Conservation (phyloP, 53 echinoderm and acorn worm genomes). For the Temnopleurus reevesii region DNA sequence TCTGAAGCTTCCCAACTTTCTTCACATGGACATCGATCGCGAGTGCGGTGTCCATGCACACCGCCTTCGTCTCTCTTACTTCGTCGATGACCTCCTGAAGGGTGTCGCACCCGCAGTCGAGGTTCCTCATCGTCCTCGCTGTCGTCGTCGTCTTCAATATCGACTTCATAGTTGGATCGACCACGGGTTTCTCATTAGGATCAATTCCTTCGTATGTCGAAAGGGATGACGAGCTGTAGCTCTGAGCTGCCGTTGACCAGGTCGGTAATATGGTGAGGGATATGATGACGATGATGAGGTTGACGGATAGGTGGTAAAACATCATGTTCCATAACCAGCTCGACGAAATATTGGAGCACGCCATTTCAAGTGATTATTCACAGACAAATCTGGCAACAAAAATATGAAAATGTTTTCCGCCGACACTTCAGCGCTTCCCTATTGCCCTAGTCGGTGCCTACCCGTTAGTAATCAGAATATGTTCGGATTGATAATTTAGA, state of each 20-base stretch:
- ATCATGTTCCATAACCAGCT: background rate
- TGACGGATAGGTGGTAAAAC: background rate
- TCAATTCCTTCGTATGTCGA: background rate
- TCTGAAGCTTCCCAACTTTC: background rate
- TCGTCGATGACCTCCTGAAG: background rate
- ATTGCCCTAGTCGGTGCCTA: no score
- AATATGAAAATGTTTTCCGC: no score
- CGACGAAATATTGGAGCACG: no score
- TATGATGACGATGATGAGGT: background rate
- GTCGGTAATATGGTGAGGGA: background rate
- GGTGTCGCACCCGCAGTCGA: background rate
- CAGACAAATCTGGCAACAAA: no score
- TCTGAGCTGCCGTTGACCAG: background rate
- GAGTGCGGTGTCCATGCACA: constrained; percentile 15
- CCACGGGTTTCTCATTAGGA: background rate
- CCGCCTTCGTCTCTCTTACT: background rate
- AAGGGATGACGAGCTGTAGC: constrained; percentile 2
- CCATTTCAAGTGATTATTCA: no score
- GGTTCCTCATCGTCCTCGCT: background rate
- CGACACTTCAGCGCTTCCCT: no score
- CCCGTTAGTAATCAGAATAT: no score
- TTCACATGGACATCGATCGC: background rate
- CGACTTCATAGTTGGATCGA: background rate
- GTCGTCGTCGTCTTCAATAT: background rate
- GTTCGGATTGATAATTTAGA: no score